phyloP scores from a whole-genome alignment of 2,113 vertebrate genomes.

The Mobula birostris region DNA sequence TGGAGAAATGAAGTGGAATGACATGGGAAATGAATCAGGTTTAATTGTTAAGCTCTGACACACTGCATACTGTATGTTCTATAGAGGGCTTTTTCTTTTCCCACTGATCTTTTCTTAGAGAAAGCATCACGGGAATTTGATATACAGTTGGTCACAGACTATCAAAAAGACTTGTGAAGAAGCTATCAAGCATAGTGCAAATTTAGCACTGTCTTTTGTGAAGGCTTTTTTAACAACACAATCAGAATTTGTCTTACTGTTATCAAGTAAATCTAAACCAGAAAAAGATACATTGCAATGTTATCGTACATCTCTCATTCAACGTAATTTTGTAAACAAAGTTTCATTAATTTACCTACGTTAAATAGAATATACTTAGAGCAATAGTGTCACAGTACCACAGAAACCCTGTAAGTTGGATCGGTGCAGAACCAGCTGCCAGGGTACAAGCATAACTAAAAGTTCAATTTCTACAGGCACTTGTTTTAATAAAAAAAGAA shows the following conservation, averaged over 20 bases:
- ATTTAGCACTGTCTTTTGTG: conserved; percentile 7
- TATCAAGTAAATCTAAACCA: background rate
- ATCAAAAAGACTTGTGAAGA: background rate
- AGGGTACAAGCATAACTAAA: background rate
- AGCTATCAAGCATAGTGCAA: background rate
- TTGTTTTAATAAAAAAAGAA: background rate
- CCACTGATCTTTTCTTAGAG: background rate
- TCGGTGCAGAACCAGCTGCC: too few species aligned
- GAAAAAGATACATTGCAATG: background rate
- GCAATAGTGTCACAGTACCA: background rate
- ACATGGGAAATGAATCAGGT: background rate
- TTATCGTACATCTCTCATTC: background rate
- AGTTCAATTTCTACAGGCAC: background rate
- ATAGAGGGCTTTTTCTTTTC: background rate
- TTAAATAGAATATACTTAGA: background rate
- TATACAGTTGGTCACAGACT: background rate
- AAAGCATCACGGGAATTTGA: background rate
- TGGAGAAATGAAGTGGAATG: background rate
- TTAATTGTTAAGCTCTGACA: background rate
- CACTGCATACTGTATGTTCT: background rate
- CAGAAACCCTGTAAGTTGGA: background rate
- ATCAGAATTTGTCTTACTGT: background rate
- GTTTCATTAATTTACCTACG: background rate
- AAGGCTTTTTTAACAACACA: too few species aligned
- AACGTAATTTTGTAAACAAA: background rate